Percentiles rank a stretch among this genome's conserved stretches.
These are phyloP conservation scores for Lepidiolamprologus cunningtoni DNA, from an alignment of 2,113 vertebrate species.

Conservation along the genomic window DNA sequence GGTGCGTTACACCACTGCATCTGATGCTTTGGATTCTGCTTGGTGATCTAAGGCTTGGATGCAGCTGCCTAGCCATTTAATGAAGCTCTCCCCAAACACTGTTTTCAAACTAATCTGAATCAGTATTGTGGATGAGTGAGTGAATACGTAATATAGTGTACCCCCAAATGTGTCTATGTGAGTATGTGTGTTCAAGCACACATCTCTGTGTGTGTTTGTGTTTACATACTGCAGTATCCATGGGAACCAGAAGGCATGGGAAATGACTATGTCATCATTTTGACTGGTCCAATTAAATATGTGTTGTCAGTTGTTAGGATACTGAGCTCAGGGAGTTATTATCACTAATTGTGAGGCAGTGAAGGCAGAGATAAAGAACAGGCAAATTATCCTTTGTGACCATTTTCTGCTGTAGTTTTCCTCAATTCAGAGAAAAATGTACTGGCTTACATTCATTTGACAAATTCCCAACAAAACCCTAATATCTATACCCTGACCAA, in stretches of 20 bases:
- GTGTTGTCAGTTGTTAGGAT: conserved; percentile 33
- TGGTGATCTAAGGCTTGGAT: not conserved
- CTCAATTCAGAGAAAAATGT: not conserved
- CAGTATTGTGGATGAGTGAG: not conserved
- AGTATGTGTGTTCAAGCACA: not conserved
- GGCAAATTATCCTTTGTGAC: not conserved
- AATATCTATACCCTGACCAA: not conserved
- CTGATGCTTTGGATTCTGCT: not conserved
- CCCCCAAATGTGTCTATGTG: not conserved
- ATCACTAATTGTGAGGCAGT: conserved; percentile 44
- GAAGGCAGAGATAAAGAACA: not conserved
- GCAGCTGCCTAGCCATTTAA: not conserved
- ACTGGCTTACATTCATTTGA: not conserved
- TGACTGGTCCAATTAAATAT: conserved; percentile 23
- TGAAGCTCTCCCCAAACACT: not conserved
- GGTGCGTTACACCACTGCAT: not conserved
- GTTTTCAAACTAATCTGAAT: not conserved
- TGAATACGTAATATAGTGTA: not conserved
- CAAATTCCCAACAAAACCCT: not conserved
- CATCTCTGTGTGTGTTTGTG: not conserved
- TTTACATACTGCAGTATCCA: conserved; percentile 63
- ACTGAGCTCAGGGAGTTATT: conserved; percentile 46
- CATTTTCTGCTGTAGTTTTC: not conserved
- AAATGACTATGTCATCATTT: conserved; percentile 46
- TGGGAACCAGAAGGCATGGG: conserved; percentile 61